Evolutionary conservation across 2,797 vertebrate species (phyloP), one percentile per base, ranked within the genome.

Genomic region (Staurois parvus): DNA sequence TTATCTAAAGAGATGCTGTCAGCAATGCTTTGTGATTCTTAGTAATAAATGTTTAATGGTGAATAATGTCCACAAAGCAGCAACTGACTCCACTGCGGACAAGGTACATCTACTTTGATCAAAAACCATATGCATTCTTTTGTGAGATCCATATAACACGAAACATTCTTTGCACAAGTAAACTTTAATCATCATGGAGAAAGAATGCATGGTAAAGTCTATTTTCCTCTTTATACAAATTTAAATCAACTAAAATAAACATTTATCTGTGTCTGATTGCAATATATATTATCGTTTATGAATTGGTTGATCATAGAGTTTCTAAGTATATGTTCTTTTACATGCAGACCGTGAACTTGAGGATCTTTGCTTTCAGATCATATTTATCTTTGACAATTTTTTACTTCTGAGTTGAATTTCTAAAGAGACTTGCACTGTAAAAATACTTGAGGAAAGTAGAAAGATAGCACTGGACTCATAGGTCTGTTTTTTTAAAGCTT

Each of bases 81-180:
- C 34, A 56, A 72, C 68, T 64, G 48, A 37, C 28, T 52, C 42
- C 13, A 28, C 32, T 3, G 5, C 17, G 29, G 73, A 30, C 45
- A 75, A 30, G 69, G 79, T 37, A 70, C 69, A 81, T 81, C 79
- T 62, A 37, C 69, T 72, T 62, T 81, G 69, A 81, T 81, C 79
- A 28, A 29, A 40, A 26, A 64, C 11, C 10, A 52, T 12, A 42
- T 15, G 32, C 30, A 72, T 81, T 59, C 69, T 45, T 73, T 8
- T 29, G 12, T 81, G 69, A 81, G 56, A 64, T 3, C 79, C 79
- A 64, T 73, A 48, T 62, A 81, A 81, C 34, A 34, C 19, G 13
- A 81, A 81, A 40, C 79, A 81, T 81, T 81, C 34, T 26, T 19
- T 72, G 4, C 10, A 24, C 56, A 15, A 37, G 70, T 72, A 72